Base-by-base conservation (phyloP, 2,113 vertebrate genomes). In the Paramisgurnus dabryanus region DNA sequence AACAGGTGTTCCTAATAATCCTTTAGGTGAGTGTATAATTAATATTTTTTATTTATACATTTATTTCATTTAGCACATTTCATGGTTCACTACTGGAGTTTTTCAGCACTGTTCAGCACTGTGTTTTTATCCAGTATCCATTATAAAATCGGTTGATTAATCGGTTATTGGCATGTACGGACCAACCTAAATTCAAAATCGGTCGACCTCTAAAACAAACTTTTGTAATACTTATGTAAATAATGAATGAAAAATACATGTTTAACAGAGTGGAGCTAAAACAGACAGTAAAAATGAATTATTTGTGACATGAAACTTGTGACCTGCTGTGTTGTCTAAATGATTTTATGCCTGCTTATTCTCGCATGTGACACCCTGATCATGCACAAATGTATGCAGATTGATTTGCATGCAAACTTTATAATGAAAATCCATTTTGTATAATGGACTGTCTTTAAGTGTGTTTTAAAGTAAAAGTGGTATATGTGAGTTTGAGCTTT, bases 291-390 rank as follows among this genome's bases (percentile, higher is more conserved):
- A 1, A 71, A 55, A 71, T 71, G 0, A n/a, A 71, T 71, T 13
- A 40, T 71, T 55, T 71, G 27, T 71, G 13, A 55, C 39, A 8
- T 71, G 68, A 41, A n/a, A 71, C 34, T 57, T 7, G 27, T 71
- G 47, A 53, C 40, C 12, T 71, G 39, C n/a, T 12, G 10, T 45
- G 40, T 45, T 1, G 12, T 13, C 18, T 47, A 75, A 47, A 63
- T 47, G 57, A 75, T 75, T 61, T 15, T 27, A 63, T 60, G 57
- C 18, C 47, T 0, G 6, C 17, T 61, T 47, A 61, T 63, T 47
- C 13, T 45, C 17, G 18, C 17, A 73, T 39, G 60, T 45, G n/a
- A 15, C 8, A 3, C 40, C n/a, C 10, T 4, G 4, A 7, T 74
- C 9, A 0, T 73, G 39, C n/a, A 73, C 45, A 10, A 61, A n/a